Conservation (phyloP, 2,888 invertebrate species). For the Lepidocyrtoides sp. region DNA sequence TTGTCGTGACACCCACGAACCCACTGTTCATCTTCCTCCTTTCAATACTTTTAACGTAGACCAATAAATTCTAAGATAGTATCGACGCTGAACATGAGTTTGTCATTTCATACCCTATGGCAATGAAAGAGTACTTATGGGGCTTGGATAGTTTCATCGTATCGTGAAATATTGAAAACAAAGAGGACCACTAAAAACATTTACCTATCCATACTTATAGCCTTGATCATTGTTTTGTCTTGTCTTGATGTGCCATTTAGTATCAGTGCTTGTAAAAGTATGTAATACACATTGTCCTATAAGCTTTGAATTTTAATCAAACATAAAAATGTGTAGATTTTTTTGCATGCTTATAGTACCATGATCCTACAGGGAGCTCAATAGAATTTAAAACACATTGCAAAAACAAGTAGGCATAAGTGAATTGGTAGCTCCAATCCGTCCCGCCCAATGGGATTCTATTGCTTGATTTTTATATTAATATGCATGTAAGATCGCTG, state of each 20-base stretch:
- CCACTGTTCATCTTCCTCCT: slow-evolving; percentile 66
- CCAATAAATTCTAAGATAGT: slow-evolving; percentile 58
- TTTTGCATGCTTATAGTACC: too few species aligned
- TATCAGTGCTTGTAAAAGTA: too few species aligned
- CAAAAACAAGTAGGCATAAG: too few species aligned
- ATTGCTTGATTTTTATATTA: neutral
- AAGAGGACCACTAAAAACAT: neutral
- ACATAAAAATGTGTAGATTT: neutral
- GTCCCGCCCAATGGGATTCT: neutral
- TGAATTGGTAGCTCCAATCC: too few species aligned
- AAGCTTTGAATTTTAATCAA: neutral
- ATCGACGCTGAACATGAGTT: slow-evolving; percentile 2
- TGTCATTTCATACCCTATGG: neutral
- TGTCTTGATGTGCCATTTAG: too few species aligned
- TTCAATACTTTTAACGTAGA: slow-evolving; percentile 57
- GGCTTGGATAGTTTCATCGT: neutral
- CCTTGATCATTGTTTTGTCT: too few species aligned
- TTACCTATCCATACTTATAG: neutral
- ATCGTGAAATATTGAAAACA: slow-evolving; percentile 9
- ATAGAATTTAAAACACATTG: too few species aligned
- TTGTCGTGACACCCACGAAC: slow-evolving; percentile 72
- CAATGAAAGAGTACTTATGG: neutral
- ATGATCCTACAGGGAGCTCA: too few species aligned
- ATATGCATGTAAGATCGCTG: neutral
- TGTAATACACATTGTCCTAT: neutral